A percentile compares a stretch with the other conserved stretches of the same genome.
Conservation (phyloP, 2,797 vertebrate genomes). For the Siniperca obscura region DNA sequence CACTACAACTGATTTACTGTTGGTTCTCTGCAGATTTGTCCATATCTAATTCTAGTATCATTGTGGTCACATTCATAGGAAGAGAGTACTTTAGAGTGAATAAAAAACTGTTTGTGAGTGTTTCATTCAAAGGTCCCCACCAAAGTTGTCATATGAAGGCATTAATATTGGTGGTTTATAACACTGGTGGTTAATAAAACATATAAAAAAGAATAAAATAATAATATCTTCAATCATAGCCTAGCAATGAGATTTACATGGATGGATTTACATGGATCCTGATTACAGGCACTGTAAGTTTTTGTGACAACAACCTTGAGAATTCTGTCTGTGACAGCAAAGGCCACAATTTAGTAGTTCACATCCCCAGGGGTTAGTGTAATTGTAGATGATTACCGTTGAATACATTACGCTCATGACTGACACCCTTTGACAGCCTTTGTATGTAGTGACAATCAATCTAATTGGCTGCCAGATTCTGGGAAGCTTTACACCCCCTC, state of each 20-base stretch:
- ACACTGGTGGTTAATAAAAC: neutral
- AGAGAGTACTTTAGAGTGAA: neutral
- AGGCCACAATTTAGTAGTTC: slow-evolving; percentile 43
- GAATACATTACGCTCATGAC: slow-evolving; percentile 63
- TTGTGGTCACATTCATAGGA: neutral
- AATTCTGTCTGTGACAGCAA: slow-evolving; percentile 33
- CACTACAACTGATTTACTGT: neutral
- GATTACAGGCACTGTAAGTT: slow-evolving; percentile 18
- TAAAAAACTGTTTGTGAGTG: neutral
- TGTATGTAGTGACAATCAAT: slow-evolving; percentile 60
- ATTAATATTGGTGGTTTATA: neutral
- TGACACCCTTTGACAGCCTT: slow-evolving; percentile 53
- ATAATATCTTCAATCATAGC: neutral
- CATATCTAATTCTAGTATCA: neutral
- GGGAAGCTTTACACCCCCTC: slow-evolving; percentile 29
- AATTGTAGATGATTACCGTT: slow-evolving; percentile 66
- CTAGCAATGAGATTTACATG: neutral
- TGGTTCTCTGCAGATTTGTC: neutral
- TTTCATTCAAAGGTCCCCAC: slow-evolving; percentile 2
- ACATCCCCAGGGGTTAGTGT: slow-evolving; percentile 43
- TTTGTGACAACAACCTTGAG: slow-evolving; percentile 17
- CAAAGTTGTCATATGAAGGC: neutral
- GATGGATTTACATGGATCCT: neutral
- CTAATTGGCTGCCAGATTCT: slow-evolving; percentile 54
- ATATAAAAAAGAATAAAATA: neutral